Evolutionary conservation across 2,113 vertebrate genomes (phyloP).

Genomic region (Festucalex cinctus): DNA sequence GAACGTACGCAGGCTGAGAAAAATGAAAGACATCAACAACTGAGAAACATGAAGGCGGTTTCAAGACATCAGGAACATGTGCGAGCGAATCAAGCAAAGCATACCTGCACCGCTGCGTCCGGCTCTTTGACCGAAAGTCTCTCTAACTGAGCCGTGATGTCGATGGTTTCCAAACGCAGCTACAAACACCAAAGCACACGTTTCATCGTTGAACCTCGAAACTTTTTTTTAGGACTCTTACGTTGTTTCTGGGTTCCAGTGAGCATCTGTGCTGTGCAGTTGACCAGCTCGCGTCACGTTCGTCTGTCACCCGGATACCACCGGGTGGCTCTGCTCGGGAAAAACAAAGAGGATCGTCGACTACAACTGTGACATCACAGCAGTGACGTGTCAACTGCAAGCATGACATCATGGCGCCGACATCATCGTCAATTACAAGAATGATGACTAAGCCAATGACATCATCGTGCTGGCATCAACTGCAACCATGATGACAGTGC

Average conservation of each 20-base stretch:
- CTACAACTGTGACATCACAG: neutral
- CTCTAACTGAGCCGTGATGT: conserved; percentile 62
- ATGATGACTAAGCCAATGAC: neutral
- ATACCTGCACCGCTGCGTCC: neutral
- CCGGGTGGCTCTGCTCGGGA: neutral
- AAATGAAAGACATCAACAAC: conserved; percentile 14
- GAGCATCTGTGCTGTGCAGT: conserved; percentile 82
- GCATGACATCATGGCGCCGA: no score
- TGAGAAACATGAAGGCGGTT: neutral
- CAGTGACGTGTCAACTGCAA: neutral
- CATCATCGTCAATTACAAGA: no score
- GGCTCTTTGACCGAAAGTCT: conserved; percentile 52
- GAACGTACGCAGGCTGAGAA: conserved; percentile 84
- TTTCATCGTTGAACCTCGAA: neutral
- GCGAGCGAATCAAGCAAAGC: no score
- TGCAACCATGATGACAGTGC: neutral
- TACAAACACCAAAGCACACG: conserved; percentile 42
- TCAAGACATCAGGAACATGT: no score
- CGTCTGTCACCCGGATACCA: conserved; percentile 60
- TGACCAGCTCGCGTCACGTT: conserved; percentile 82
- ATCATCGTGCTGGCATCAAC: neutral
- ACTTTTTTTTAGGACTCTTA: conserved; percentile 44
- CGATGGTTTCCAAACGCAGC: conserved; percentile 68
- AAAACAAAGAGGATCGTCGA: neutral
- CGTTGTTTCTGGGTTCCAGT: conserved; percentile 80